These are phyloP conservation scores for Acanthurus leucopareius DNA, from an alignment of 2,797 vertebrate species.

Conservation along the genomic window DNA sequence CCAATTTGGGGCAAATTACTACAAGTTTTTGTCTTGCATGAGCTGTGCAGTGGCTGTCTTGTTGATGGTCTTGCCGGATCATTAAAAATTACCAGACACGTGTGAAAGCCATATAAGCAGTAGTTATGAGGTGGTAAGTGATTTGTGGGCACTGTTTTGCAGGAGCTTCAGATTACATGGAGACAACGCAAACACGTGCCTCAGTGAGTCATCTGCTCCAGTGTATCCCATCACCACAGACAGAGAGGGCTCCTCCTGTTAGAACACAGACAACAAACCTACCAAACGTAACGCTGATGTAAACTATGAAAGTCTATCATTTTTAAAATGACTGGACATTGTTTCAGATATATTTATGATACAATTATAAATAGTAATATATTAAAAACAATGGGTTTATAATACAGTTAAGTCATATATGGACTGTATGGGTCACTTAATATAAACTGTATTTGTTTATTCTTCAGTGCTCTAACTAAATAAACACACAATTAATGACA, in stretches of 20 bases:
- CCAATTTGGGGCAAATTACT: not conserved
- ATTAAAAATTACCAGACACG: constrained; percentile 25
- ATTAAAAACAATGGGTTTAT: not conserved
- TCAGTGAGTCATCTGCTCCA: constrained; percentile 32
- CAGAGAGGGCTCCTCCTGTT: constrained; percentile 7
- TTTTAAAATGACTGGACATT: no score
- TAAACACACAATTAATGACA: no score
- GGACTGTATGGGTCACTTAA: no score
- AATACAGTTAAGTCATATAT: not conserved
- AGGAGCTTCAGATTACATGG: constrained; percentile 34
- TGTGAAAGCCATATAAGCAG: constrained; percentile 16
- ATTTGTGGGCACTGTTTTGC: constrained; percentile 33
- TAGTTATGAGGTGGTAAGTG: not conserved
- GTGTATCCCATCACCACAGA: not conserved
- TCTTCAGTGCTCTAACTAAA: no score
- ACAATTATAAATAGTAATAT: not conserved
- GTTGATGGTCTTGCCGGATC: constrained; percentile 24
- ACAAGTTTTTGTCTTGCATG: not conserved
- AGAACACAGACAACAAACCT: not conserved
- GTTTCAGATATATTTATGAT: not conserved
- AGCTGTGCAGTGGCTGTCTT: not conserved
- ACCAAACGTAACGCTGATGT: not conserved
- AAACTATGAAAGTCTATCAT: no score
- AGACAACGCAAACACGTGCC: not conserved
- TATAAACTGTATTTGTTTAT: no score